Conservation (phyloP, 1,140 invertebrate genomes). For the Listronotus bonariensis region DNA sequence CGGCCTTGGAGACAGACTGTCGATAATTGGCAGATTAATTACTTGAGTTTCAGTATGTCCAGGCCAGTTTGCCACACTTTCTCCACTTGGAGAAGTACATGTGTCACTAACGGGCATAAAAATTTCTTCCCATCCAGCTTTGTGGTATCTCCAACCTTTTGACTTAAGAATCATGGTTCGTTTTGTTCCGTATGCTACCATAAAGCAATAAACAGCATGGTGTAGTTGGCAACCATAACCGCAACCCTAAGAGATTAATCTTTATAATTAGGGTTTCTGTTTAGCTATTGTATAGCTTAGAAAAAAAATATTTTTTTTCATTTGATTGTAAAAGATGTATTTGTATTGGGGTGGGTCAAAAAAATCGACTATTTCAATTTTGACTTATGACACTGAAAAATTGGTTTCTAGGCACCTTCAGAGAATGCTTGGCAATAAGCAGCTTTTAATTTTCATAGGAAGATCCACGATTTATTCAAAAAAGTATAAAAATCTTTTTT, state of each 20-base stretch:
- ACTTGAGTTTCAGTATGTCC: constrained; percentile 78
- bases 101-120: constrained; percentile 91
- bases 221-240: constrained; percentile 97
- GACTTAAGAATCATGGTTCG: constrained; percentile 94
- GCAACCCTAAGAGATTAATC: constrained; percentile 83
- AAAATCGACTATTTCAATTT: no score
- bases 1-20: constrained; percentile 87
- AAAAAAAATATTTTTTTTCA: no score
- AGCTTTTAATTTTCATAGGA: no score
- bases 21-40: constrained; percentile 90
- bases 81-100: constrained; percentile 70
- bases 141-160: constrained; percentile 92
- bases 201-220: constrained; percentile 95
- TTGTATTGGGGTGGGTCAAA: no score
- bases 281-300: no score
- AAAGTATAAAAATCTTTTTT: no score
- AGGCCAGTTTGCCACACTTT: constrained; percentile 66
- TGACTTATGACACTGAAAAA: no score
- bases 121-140: constrained; percentile 92
- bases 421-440: no score
- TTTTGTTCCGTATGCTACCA: constrained; percentile 93
- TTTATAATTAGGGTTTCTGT: no score
- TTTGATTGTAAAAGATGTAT: no score
- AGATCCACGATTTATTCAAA: no score
- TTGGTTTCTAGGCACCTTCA: no score